Evolutionary conservation across 2,888 invertebrate species (phyloP), one percentile per base, ranked within the genome.

Genomic region (Heliconius cydno): DNA sequence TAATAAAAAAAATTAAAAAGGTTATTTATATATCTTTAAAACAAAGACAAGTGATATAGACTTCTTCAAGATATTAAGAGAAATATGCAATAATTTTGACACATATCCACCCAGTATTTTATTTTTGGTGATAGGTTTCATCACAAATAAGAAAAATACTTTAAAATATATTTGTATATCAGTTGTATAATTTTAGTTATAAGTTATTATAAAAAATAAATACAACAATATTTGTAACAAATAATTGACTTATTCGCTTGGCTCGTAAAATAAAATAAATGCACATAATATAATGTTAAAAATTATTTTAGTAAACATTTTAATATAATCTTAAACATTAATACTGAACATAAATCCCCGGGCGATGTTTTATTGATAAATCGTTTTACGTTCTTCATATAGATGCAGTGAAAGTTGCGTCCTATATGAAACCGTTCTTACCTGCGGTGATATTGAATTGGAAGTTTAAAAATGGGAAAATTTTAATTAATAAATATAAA

Each of bases 371-470:
- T 76, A 79, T 79, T 79, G 79, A 79, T 76, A 79, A 76, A 76
- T 76, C 65, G 68, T 80, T 78, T 67, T 78, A 74, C 38, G 75
- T 81, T 60, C 76, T 79, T 73, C 76, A 66, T 81, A 60, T 52
- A 71, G 60, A 73, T 71, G 76, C 72, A 82, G 82, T 79, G 82
- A 82, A 82, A 81, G 84, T 84, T 81, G 79, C 71, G 77, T 80
- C 46, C 30, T 66, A 52, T 71, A 81, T 6, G 22, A 68, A 74
- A 77, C n/a, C 30, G 63, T 74, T 76, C 78, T 81, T 78, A 82
- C 82, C 65, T 68, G 65, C 19, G 30, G 38, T 25, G 19, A 70
- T 63, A 46, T 75, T 75, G 41, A 67, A 63, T 28, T 25, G 15
- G 28, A 57, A 34, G 66, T 52, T 57, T 34, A 78, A 78, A 65